Evolutionary conservation across 2,113 vertebrate species (phyloP).

Genomic region (Muntiacus reevesi): DNA sequence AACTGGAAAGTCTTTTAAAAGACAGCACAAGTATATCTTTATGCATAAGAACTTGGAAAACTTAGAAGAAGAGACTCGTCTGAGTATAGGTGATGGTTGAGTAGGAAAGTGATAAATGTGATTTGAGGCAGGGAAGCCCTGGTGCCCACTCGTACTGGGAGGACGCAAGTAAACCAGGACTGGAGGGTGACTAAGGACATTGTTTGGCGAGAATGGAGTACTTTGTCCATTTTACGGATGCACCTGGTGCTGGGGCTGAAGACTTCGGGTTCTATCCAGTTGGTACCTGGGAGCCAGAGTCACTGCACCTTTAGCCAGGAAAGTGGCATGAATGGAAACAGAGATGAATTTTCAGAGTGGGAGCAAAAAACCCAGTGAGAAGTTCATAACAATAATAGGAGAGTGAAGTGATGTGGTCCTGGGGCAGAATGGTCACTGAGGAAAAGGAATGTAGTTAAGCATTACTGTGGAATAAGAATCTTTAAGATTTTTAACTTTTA

Average conservation of each 20-base stretch:
- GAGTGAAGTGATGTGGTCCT: not conserved
- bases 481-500: not conserved
- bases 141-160: not conserved
- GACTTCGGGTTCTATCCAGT: not conserved
- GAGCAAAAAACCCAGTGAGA: not conserved
- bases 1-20: not conserved
- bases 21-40: not conserved
- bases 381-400: not conserved
- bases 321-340: not conserved
- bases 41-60: not conserved
- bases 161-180: not conserved
- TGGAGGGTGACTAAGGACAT: not conserved
- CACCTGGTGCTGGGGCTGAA: not conserved
- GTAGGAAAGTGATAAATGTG: not conserved
- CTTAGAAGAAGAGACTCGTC: not conserved
- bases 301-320: not conserved
- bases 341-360: not conserved
- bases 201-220: not conserved
- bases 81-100: not conserved
- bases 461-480: not conserved
- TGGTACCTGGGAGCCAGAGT: not conserved
- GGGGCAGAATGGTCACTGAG: not conserved
- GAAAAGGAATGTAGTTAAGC: not conserved
- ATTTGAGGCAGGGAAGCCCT: not conserved
- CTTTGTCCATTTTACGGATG: not conserved